Evolutionary conservation across 1,140 invertebrate species (phyloP), one percentile per base, ranked within the genome.

Genomic region (Hycleus phaleratus): DNA sequence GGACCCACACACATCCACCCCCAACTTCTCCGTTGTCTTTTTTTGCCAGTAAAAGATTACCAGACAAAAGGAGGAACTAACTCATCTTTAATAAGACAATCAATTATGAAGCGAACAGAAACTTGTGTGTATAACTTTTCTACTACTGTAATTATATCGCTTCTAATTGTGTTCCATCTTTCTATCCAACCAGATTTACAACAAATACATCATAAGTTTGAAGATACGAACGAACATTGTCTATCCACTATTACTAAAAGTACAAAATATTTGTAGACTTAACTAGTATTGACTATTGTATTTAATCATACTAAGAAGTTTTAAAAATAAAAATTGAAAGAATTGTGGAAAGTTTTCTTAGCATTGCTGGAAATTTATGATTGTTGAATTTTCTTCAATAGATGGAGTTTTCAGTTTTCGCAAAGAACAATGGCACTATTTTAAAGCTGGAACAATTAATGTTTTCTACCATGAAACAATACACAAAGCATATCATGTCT

Each of bases 41-140:
- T 32, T 18, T 18, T 18, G 18, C 1, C 18, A 32, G 32, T 32
- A 7, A 32, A 32, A 5, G 32, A 32, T 32, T 32, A 32, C 32
- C 64, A 70, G 68, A 71, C 67, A 71, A 72, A 71, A 32, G 7
- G 4, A 66, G 63, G 67, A 63, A 65, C 69, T 73, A 73, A 73
- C 69, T 73, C 67, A 73, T 73, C 69, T 72, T 73, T 73, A 73
- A 73, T 73, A 73, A 73, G 71, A 63, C 69, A 68, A 73, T 73
- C 71, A 73, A 73, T 73, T 73, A 73, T 73, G 68, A 67, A 66
- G 60, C 67, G 60, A 65, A 60, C 57, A 32, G 68, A 66, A 71
- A 71, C 67, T 71, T 68, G 63, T 71, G 69, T 69, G 66, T 65
- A 71, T 32, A 32, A 72, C 69, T 72, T 71, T 68, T 63, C 60